Evolutionary conservation across 2,888 invertebrate species (phyloP).

Genomic region (Blera fallax): DNA sequence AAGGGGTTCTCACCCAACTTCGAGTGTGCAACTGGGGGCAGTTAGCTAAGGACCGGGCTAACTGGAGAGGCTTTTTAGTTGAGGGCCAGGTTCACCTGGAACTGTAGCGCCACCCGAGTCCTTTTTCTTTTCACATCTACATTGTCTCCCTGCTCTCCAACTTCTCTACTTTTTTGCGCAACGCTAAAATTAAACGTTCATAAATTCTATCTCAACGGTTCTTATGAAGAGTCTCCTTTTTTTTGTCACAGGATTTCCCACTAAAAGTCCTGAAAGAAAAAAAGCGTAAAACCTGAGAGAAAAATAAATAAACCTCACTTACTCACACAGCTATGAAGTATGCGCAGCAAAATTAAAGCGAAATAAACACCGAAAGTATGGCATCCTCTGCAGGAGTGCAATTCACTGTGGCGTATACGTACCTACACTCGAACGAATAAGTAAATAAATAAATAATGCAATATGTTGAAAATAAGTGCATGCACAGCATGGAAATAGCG

Average conservation of each 20-base stretch:
- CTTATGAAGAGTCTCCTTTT: no score
- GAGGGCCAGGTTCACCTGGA: no score
- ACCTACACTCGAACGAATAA: not conserved
- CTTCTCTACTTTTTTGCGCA: not conserved
- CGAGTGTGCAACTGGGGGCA: no score
- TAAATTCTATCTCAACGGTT: not conserved
- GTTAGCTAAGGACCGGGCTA: no score
- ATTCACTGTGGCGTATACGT: not conserved
- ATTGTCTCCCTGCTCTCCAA: no score
- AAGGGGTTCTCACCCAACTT: no score
- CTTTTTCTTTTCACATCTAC: no score
- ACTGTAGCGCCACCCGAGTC: no score
- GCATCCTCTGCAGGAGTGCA: not conserved
- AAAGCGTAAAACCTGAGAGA: not conserved
- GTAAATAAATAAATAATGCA: conserved; percentile 11
- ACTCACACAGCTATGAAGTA: not conserved
- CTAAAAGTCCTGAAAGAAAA: not conserved
- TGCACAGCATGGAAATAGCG: not conserved
- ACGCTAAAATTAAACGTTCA: not conserved
- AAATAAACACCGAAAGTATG: not conserved
- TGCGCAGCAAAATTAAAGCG: not conserved
- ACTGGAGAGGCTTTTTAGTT: no score
- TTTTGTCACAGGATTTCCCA: not conserved
- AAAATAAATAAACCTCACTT: not conserved
- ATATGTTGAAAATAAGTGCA: not conserved